Evolutionary conservation across 1,140 invertebrate genomes (phyloP).

Genomic region (Chionoecetes opilio): DNA sequence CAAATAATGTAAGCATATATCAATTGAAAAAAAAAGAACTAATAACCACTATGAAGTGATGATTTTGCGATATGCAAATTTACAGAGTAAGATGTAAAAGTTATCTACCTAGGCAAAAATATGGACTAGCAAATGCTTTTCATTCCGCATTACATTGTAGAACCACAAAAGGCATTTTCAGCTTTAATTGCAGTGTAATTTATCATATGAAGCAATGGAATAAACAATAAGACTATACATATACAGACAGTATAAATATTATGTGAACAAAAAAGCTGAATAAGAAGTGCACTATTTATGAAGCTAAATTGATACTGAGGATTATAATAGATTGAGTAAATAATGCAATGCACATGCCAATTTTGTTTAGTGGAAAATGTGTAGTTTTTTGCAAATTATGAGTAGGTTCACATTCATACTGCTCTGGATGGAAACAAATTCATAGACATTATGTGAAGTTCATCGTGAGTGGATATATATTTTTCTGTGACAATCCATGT

Average conservation of each 20-base stretch:
- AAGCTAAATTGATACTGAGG: not conserved
- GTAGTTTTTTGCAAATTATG: not conserved
- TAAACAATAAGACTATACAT: constrained; percentile 21
- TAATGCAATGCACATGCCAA: not conserved
- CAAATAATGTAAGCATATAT: constrained; percentile 58
- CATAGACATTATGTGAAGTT: not conserved
- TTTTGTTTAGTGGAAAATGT: not conserved
- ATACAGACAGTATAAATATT: not conserved
- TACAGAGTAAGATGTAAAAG: constrained; percentile 59
- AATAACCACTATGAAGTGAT: constrained; percentile 54
- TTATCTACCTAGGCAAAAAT: constrained; percentile 75
- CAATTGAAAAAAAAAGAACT: constrained; percentile 38
- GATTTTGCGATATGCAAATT: constrained; percentile 47
- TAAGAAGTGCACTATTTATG: not conserved
- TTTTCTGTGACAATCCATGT: no score
- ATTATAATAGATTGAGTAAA: not conserved
- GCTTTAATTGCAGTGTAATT: constrained; percentile 41
- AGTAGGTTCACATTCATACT: no score
- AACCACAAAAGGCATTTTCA: constrained; percentile 75
- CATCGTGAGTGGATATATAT: not conserved
- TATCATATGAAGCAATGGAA: constrained; percentile 19
- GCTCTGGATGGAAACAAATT: not conserved
- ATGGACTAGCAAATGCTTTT: constrained; percentile 72
- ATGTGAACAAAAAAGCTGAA: not conserved
- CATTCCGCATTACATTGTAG: constrained; percentile 66